Base-by-base conservation (phyloP, 2,797 vertebrate genomes). In the Echiichthys vipera region DNA sequence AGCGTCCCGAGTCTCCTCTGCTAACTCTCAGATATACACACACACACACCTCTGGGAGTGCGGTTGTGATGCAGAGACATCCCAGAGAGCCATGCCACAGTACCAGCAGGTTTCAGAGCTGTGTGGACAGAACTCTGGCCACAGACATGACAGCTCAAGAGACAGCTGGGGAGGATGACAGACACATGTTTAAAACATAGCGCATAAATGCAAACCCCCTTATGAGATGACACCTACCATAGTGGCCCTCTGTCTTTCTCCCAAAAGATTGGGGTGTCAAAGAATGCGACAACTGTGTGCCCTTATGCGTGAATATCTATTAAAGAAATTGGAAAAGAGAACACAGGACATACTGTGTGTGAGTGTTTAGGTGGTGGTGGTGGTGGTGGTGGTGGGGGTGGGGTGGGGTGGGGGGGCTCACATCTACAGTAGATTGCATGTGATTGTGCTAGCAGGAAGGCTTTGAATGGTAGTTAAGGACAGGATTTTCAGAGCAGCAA, bases 171-270 rank as follows among this genome's bases (percentile, higher is more conserved):
- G 73, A 75, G 73, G 55, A 74, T 84, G 86, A 89, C 87, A 89
- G 80, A 88, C 81, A 84, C 84, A 92, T 92, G 87, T 91, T 91
- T 93, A 87, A 93, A 91, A 91, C 89, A 92, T 93, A 42, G 39
- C 27, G 73, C 82, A 90, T 89, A 83, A 88, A 92, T 74, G 77
- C 74, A 85, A 89, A 81, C 69, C 53, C n/a, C 63, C 82, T 79
- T 49, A 63, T 54, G 65, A 87, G 73, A 82, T 79, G 77, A 89
- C 81, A 83, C 79, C 72, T 73, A 77, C 68, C 72, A 57, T 7
- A 40, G 66, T 15, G 67, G 43, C 71, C 64, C 69, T 45, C 91
- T 92, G 67, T 58, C 37, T 69, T 56, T 65, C 64, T 84, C 79
- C 72, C 79, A 53, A 67, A 83, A 84, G 82, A 78, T 36, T 65